Evolutionary conservation across 2,797 vertebrate species (phyloP).

Genomic region (Nothura maculosa): DNA sequence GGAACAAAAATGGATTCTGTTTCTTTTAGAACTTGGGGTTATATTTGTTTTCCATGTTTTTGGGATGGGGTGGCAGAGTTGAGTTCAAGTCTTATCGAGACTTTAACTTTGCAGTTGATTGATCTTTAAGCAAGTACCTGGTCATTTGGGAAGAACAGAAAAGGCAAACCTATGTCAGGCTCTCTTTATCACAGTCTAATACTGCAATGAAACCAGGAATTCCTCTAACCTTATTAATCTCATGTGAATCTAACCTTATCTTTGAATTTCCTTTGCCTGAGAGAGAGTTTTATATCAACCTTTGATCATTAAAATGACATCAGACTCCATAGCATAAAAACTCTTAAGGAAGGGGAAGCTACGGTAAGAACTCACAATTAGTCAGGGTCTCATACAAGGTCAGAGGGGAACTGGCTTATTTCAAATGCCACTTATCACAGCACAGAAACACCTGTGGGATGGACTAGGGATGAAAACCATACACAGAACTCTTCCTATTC

Average conservation of each 20-base stretch:
- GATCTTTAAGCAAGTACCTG: not conserved
- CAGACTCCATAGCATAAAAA: not conserved
- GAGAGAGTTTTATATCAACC: not conserved
- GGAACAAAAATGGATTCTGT: not conserved
- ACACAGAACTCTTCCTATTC: not conserved
- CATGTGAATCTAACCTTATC: not conserved
- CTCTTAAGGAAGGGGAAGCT: slow-evolving; percentile 7
- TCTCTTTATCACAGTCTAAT: not conserved
- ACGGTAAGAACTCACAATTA: not conserved
- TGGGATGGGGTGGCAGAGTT: not conserved
- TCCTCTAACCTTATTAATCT: not conserved
- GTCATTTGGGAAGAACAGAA: not conserved
- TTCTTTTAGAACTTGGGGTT: not conserved
- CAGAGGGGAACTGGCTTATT: not conserved
- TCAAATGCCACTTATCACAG: not conserved
- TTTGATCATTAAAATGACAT: not conserved
- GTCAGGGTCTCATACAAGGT: not conserved
- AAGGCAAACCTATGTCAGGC: not conserved
- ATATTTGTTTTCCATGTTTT: not conserved
- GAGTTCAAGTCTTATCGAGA: not conserved
- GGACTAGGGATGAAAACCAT: not conserved
- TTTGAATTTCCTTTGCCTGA: not conserved
- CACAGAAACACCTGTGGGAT: not conserved
- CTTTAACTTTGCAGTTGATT: not conserved
- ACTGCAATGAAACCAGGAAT: not conserved